These are phyloP conservation scores for Tolmerus cingulatus DNA, from an alignment of 2,888 invertebrate genomes.

Conservation along the genomic window DNA sequence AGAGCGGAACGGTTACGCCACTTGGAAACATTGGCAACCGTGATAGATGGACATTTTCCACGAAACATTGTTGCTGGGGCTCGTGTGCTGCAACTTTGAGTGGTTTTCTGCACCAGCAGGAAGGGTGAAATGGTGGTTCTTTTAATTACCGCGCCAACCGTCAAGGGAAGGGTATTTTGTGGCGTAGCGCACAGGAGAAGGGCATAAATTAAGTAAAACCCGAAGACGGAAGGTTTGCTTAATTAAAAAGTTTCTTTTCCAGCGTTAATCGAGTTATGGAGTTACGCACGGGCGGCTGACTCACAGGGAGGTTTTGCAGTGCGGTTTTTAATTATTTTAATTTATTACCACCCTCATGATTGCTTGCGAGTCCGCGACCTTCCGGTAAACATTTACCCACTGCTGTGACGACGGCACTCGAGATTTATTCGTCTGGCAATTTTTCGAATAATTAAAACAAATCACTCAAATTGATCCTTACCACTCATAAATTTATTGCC, in stretches of 20 bases:
- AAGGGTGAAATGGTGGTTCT: background rate
- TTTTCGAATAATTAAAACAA: background rate
- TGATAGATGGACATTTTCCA: background rate
- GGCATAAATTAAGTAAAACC: background rate
- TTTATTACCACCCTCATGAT: background rate
- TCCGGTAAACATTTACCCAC: background rate
- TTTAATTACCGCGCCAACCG: background rate
- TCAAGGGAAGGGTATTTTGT: background rate
- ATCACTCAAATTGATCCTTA: background rate
- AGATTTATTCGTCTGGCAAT: background rate
- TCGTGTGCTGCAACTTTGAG: background rate
- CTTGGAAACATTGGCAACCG: background rate
- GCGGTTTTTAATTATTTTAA: slow-evolving; percentile 17
- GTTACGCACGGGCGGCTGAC: background rate
- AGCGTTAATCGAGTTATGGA: background rate
- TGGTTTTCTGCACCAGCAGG: background rate
- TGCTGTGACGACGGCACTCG: background rate
- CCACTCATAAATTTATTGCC: background rate
- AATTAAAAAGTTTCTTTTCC: slow-evolving; percentile 20
- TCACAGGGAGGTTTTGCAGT: background rate
- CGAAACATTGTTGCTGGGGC: background rate
- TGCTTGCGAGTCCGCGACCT: background rate
- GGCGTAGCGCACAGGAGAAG: background rate
- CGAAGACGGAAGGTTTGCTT: background rate
- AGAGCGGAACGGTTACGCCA: slow-evolving; percentile 31